Evolutionary conservation across 2,797 vertebrate genomes (phyloP), one percentile per base, ranked within the genome.

Genomic region (Craterocephalus amniculus): DNA sequence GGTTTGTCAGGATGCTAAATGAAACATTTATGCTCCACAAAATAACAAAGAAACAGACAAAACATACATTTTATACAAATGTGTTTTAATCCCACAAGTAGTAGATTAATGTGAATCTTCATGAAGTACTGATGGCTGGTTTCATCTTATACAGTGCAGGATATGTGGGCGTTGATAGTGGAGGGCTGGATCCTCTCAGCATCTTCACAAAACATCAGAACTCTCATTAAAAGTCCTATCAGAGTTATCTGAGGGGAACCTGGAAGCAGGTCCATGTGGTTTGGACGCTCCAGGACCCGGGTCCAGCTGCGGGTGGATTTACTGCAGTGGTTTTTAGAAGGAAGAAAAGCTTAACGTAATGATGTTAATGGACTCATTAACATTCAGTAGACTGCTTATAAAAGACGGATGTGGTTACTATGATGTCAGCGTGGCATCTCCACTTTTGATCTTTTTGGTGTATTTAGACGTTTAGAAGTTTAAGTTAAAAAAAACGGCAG

Each of bases 61-160:
- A 86, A 92, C 84, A 89, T 87, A 82, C 72, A 89, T 48, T 84
- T 92, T 92, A 91, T 87, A 92, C 89, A 91, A 85, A 79, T 91
- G 83, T 91, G 85, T 91, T 85, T 91, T 78, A 78, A 74, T 74
- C 88, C 81, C 73, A 91, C 83, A 87, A 86, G 68, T 71, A 90
- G 87, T 40, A 86, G 88, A 85, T 91, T 90, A 88, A 73, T 83
- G 77, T 89, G 89, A 90, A 91, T 90, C 90, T 92, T 95, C 91
- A 93, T 95, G 93, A 95, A 95, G 93, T 96, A 95, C 80, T 92
- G 91, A 87, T 93, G 80, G 86, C 89, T 91, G 93, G 73, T 85
- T 84, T 92, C 70, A 88, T 84, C 78, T 95, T 93, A 93, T 93
- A 95, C 95, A 96, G 96, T 96, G 95, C 95, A 96, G 96, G 94